These are phyloP conservation scores for Oreochromis aureus DNA, from an alignment of 2,113 vertebrate species.

Conservation along the genomic window DNA sequence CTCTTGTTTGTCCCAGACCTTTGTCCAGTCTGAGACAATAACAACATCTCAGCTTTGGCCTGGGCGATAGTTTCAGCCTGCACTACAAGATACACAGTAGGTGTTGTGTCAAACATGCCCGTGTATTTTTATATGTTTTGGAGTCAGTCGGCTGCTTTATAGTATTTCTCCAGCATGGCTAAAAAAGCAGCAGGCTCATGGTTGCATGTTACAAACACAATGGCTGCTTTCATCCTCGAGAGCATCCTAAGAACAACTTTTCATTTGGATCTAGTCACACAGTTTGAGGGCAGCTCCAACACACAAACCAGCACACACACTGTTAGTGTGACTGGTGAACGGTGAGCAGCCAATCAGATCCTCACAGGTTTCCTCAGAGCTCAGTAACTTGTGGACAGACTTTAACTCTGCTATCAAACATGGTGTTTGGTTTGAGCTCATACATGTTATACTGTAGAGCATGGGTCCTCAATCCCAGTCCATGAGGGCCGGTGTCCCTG, in stretches of 20 bases:
- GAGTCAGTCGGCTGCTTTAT: background rate
- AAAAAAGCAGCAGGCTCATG: slow-evolving; percentile 2
- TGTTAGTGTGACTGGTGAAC: background rate
- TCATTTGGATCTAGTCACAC: slow-evolving; percentile 8
- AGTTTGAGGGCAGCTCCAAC: background rate
- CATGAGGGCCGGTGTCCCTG: too few relatives aligned
- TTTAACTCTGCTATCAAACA: background rate
- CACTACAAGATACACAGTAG: fast-evolving
- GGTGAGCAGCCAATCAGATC: background rate
- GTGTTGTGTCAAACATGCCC: fast-evolving
- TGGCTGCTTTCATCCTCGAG: slow-evolving; percentile 38
- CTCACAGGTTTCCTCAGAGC: background rate
- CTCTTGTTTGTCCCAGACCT: background rate
- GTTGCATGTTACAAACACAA: slow-evolving; percentile 10
- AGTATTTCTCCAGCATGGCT: background rate
- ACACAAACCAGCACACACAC: background rate
- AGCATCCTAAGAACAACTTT: background rate
- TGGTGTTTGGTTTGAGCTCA: background rate
- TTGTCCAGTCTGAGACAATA: background rate
- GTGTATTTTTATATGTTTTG: background rate
- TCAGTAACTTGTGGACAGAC: background rate
- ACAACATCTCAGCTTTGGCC: background rate
- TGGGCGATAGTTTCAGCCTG: background rate
- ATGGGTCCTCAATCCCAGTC: too few relatives aligned
- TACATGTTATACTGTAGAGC: fast-evolving